Base-by-base conservation (phyloP, 2,797 vertebrate genomes). In the Pogonophryne albipinna region DNA sequence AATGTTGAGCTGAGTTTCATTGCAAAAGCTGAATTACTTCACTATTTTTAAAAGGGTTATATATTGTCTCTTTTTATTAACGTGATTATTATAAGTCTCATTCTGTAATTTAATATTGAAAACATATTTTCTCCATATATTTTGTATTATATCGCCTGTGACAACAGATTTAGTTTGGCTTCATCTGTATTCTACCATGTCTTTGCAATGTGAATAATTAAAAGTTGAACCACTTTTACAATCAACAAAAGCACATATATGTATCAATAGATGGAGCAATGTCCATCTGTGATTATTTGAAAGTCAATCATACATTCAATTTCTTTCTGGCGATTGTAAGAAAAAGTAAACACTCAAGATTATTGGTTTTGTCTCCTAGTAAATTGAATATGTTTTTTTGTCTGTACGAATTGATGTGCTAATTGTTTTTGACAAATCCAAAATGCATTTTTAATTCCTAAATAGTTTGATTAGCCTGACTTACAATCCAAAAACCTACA, bases 151-250 rank as follows among this genome's bases (percentile, higher is more conserved):
- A 27, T 3, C 57, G 6, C 34, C 34, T 38, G 34, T 38, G 44
- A 63, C 31, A 3, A 50, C 44, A 59, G 0, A 31, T 52, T 68
- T 63, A 72, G n/a, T 67, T 10, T 70, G 19, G 38, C 51, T 74
- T 62, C 1, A n/a, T 75, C 27, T 77, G 42, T 63, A 55, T 76
- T 74, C 52, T 17, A 41, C 8, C 13, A 10, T 50, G 14, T 76
- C 23, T 71, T 64, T 78, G 50, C 10, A 69, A 16, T 74, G 66
- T 71, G 53, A 85, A 79, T 51, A 45, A 85, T 68, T 71, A n/a
- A 66, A 80, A 57, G 38, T 69, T 69, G 13, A 69, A 78, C 83
- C 82, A 83, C 74, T 76, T 57, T 79, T 53, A 68, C 1, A 46
- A 12, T 16, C 4, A 57, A 47, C 12, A 71, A 31, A 13, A 10